Base-by-base conservation (phyloP, 2,113 vertebrate genomes). In the Chloebia gouldiae region DNA sequence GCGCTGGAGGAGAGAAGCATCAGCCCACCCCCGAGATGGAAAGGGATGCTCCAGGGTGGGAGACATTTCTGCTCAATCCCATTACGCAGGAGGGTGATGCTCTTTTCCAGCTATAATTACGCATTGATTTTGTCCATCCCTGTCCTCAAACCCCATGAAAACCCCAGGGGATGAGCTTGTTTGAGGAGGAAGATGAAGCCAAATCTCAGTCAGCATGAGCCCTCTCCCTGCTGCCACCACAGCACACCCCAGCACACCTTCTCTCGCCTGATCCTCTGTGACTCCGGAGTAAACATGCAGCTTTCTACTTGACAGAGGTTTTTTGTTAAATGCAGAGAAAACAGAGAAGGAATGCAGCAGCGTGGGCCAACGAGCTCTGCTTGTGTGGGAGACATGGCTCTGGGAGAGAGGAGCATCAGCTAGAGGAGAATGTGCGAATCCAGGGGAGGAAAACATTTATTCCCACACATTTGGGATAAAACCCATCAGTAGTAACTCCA, bases 201-300 rank as follows among this genome's bases (percentile, higher is more conserved):
- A 71, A 75, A 79, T 13, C 88, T 51, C 3, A 0, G 7, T 9
- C 7, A 65, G 39, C 30, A 19, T 0, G 1, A 39, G 11, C 49
- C 69, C 23, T 12, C 15, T 42, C 49, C 33, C 57, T 70, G 0
- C 42, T 6, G 24, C 49, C 88, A 49, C 73, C 73, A 35, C 53
- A 49, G 27, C 56, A 20, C 23, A 0, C 15, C 70, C 68, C 86
- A 35, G 8, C 51, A 7, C 45, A 33, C 19, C 3, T 51, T 35
- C 35, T 22, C 57, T 25, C 23, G 27, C 40, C 60, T 2, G 25
- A n/a, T 65, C 51, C 53, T 66, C 68, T 4, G 3, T 7, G 22
- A 47, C 10, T 23, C 39, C 40, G 50, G 18, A 37, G 4, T 0
- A 4, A 76, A 42, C 40, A 11, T 0, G 0, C 15, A 12, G 10